Conservation (phyloP, 2,113 vertebrate genomes). For the Channa maculata region DNA sequence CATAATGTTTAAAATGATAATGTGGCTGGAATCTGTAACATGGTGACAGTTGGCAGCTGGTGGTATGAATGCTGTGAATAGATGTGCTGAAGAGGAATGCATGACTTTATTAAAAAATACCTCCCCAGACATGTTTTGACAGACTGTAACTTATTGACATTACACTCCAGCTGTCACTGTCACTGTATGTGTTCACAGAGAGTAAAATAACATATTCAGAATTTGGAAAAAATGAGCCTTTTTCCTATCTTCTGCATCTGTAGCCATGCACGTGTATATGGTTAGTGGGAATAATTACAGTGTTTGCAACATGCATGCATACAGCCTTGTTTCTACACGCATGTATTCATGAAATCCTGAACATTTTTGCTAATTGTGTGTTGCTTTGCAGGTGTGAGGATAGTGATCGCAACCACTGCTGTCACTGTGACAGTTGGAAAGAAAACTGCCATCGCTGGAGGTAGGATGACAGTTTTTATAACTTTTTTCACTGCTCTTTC, state of each 20-base stretch:
- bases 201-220: too few species aligned
- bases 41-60: constrained; percentile 49
- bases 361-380: constrained; percentile 23
- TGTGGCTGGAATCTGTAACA: constrained; percentile 47
- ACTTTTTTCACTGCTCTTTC: not conserved
- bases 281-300: not conserved
- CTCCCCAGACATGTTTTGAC: constrained; percentile 17
- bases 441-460: constrained; percentile 94
- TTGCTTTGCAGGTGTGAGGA: constrained; percentile 77
- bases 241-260: constrained; percentile 11
- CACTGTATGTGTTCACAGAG: not conserved
- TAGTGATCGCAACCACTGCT: constrained; percentile 88
- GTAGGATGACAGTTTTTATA: constrained; percentile 81
- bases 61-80: constrained; percentile 39
- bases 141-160: not conserved
- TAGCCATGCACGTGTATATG: constrained; percentile 29
- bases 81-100: constrained; percentile 3
- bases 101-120: constrained; percentile 34
- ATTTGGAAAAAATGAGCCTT: too few species aligned
- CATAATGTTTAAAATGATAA: constrained; percentile 49
- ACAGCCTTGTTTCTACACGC: not conserved
- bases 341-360: not conserved
- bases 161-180: constrained; percentile 19
- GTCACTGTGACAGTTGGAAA: constrained; percentile 88
- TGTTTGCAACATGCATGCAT: not conserved